These are phyloP conservation scores for Hoplodrina ambigua DNA, from an alignment of 2,888 invertebrate genomes.

Conservation along the genomic window DNA sequence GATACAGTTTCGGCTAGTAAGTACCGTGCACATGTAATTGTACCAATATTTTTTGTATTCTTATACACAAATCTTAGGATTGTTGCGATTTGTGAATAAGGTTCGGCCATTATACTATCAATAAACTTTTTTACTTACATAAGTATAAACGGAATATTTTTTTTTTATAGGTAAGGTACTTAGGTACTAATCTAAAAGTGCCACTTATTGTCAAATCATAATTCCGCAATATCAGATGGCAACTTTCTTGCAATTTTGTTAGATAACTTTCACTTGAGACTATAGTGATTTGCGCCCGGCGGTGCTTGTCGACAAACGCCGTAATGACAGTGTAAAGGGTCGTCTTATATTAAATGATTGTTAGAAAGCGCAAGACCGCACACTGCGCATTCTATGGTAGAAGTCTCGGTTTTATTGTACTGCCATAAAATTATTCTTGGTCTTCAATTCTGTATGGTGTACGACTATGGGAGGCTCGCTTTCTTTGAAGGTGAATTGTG, in stretches of 20 bases:
- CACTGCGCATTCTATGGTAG: neutral
- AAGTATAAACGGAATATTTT: too few species aligned
- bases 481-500: neutral
- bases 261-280: constrained; percentile 57
- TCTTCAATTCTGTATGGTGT: neutral
- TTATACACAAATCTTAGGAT: too few species aligned
- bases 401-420: neutral
- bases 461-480: neutral
- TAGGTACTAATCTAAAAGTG: constrained; percentile 16
- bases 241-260: constrained; percentile 60
- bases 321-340: constrained; percentile 57
- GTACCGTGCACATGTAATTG: too few species aligned
- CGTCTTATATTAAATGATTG: constrained; percentile 56
- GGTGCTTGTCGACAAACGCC: constrained; percentile 52
- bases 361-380: constrained; percentile 54
- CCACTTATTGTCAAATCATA: constrained; percentile 43
- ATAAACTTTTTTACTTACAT: too few species aligned
- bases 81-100: too few species aligned
- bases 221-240: constrained; percentile 35
- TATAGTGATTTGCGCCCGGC: constrained; percentile 59
- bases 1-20: too few species aligned
- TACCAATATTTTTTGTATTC: too few species aligned
- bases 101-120: too few species aligned
- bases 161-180: neutral
- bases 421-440: neutral